phyloP scores from a whole-genome alignment of 2,113 vertebrate species.

The Hyperopisus bebe region DNA sequence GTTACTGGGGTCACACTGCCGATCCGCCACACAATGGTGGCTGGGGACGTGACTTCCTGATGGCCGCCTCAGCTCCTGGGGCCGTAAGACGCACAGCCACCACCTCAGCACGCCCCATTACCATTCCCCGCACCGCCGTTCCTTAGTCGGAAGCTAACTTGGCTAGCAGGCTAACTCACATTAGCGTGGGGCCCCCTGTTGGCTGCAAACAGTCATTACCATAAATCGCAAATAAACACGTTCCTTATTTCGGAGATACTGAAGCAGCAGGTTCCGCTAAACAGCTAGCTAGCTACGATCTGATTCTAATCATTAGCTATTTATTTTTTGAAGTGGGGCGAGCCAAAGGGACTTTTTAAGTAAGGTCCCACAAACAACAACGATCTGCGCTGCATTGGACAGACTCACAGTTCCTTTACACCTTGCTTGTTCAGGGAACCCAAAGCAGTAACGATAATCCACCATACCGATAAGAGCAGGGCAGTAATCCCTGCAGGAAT shows the following conservation, averaged over 20 bases:
- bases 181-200: not conserved
- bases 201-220: not conserved
- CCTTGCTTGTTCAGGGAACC: not conserved
- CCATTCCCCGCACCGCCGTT: no score
- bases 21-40: not conserved
- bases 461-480: not conserved
- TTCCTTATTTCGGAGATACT: not conserved
- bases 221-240: not conserved
- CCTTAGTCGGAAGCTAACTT: not conserved
- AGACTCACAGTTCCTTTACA: not conserved
- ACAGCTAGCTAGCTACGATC: not conserved
- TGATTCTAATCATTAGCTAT: not conserved
- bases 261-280: not conserved
- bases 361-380: not conserved
- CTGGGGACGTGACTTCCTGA: not conserved
- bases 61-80: not conserved
- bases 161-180: not conserved
- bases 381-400: not conserved
- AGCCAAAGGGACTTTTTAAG: not conserved
- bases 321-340: not conserved
- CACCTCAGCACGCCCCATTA: no score
- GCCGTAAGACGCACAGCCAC: not conserved
- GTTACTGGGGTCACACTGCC: not conserved
- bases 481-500: not conserved
- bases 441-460: not conserved